Conservation (phyloP, 2,113 vertebrate species). For the Gopherus evgoodei region DNA sequence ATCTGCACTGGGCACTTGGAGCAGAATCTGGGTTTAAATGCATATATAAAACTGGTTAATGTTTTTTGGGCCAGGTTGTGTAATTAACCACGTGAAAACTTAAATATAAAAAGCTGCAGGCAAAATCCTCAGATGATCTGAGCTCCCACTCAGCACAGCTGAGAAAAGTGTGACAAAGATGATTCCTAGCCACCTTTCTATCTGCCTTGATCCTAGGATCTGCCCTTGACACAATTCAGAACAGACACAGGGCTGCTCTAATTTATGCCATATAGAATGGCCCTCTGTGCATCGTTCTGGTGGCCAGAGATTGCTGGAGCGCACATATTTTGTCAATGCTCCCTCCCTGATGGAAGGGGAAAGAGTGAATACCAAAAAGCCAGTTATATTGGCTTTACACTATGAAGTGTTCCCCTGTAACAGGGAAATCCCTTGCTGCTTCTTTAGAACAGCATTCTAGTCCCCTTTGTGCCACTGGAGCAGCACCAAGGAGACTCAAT, state of each 20-base stretch:
- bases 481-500: background rate
- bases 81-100: background rate
- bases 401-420: background rate
- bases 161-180: rapidly evolving
- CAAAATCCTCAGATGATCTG: rapidly evolving
- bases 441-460: background rate
- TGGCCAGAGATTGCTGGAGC: background rate
- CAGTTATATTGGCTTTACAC: background rate
- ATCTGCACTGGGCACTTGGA: background rate
- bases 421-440: background rate
- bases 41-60: background rate
- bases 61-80: background rate
- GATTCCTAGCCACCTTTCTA: rapidly evolving
- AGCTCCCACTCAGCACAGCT: background rate
- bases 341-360: background rate
- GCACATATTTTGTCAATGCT: background rate
- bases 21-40: background rate
- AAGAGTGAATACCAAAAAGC: background rate
- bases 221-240: background rate
- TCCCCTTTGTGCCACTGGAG: background rate
- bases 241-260: background rate
- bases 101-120: background rate
- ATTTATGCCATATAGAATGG: background rate
- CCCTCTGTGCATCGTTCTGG: background rate
- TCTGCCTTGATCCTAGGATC: background rate